Base-by-base conservation (phyloP, 2,888 invertebrate species). In the Diabrotica balteata region DNA sequence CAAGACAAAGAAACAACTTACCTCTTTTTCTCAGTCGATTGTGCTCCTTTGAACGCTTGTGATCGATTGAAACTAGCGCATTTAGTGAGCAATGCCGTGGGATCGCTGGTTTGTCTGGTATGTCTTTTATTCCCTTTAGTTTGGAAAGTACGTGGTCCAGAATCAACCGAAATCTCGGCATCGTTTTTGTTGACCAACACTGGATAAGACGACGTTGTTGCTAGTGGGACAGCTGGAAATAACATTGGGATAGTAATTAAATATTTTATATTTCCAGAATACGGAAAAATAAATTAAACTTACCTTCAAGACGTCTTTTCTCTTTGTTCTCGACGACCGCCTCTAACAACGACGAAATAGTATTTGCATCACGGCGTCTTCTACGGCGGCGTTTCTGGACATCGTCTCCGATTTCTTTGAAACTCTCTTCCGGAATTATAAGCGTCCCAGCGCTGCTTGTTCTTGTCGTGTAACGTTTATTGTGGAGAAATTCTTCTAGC, bases 391-490 rank as follows among this genome's bases (percentile, higher is more conserved):
- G 69, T 46, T 69, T 66, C 46, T 68, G 51, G 63, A 72, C 77
- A 63, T 49, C 50, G 42, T 8, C 32, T 43, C 59, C 49, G 11
- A 55, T 7, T 9, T 44, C 52, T 46, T 44, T 76, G 54, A 85
- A 84, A 78, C 82, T 85, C 63, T 87, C 87, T 66, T 87, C 85
- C 62, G 84, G 83, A 63, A 88, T 84, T 65, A 88, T 81, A 71
- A 88, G 78, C 47, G 87, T 87, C 44, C 88, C 88, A 10, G 87
- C 87, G 69, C 85, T 85, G 76, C 86, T 85, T 45, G 86, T 86
- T 73, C 87, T 81, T 60, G 86, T 81, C 70, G 81, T 85, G 73
- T 87, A 87, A 59, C 82, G 83, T 72, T 67, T 74, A 6, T 49
- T 64, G 42, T 64, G 64, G 6, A 58, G 9, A 7, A 64, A 46